Evolutionary conservation across 2,113 vertebrate species (phyloP), one percentile per base, ranked within the genome.

Genomic region (Bubo blakistoni): DNA sequence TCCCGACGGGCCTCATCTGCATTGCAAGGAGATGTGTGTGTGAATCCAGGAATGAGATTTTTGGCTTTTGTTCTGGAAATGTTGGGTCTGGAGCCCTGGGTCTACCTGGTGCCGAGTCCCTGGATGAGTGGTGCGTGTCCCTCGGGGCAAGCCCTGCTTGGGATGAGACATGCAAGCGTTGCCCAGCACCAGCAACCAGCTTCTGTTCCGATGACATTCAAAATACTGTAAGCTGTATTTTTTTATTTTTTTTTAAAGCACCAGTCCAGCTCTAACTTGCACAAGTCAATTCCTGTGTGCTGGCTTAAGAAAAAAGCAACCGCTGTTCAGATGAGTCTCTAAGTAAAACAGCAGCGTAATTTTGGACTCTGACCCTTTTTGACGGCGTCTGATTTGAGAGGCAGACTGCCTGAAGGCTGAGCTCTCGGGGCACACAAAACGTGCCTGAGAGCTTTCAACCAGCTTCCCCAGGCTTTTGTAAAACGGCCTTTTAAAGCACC

Each of bases 351-450:
- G 54, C 55, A 70, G 83, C 34, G 1, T 72, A 2, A 21, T 44
- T 82, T 52, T 73, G 84, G 89, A 81, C 84, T 92, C 78, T 62
- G 90, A 76, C 57, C 86, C 74, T 72, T 42, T 81, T 9, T 13
- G 32, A 25, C 20, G 13, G 81, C 0, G 1, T 65, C 77, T 58
- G 72, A 26, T 91, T 51, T 44, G 52, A n/a, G 88, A 36, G 80
- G 62, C 95, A 85, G 85, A 44, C 51, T 30, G 62, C 83, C 85
- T 3, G 6, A 36, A 81, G 76, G 55, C 72, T 58, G 40, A 85
- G 85, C 44, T 69, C 84, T 94, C 9, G 6, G 76, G 96, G 25
- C 71, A 81, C 91, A 77, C 72, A 69, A 34, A 70, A 19, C 55
- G 7, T 21, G 62, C 72, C 46, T 77, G 22, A 58, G 51, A 40